Conservation (phyloP, 2,113 vertebrate genomes). For the Leptocoma aspasia region DNA sequence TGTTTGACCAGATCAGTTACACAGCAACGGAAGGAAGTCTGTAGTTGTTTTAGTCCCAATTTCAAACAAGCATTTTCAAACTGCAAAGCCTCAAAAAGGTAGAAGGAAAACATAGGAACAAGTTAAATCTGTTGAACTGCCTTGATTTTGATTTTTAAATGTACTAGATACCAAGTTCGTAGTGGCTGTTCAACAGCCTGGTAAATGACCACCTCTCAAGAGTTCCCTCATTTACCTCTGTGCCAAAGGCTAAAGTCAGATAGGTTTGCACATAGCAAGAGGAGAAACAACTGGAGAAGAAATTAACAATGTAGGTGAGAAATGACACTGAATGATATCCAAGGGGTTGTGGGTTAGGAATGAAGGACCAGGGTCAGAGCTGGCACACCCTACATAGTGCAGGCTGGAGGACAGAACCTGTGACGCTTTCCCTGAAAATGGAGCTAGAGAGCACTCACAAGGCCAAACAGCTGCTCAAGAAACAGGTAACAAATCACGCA, state of each 20-base stretch:
- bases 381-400: background rate
- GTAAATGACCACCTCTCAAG: background rate
- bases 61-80: background rate
- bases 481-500: background rate
- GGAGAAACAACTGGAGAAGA: background rate
- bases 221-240: background rate
- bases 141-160: background rate
- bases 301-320: background rate
- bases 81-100: background rate
- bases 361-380: background rate
- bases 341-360: background rate
- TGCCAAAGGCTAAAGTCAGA: background rate
- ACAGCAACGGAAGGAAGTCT: background rate
- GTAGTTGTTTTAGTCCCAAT: background rate
- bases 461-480: background rate
- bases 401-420: background rate
- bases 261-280: background rate
- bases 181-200: background rate
- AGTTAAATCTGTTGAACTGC: background rate
- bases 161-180: background rate
- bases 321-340: background rate
- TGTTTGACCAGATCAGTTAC: background rate
- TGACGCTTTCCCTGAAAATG: rapidly evolving
- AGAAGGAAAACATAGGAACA: background rate
- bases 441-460: background rate